Base-by-base conservation (phyloP, 1,140 invertebrate species). In the Sinella curviseta region DNA sequence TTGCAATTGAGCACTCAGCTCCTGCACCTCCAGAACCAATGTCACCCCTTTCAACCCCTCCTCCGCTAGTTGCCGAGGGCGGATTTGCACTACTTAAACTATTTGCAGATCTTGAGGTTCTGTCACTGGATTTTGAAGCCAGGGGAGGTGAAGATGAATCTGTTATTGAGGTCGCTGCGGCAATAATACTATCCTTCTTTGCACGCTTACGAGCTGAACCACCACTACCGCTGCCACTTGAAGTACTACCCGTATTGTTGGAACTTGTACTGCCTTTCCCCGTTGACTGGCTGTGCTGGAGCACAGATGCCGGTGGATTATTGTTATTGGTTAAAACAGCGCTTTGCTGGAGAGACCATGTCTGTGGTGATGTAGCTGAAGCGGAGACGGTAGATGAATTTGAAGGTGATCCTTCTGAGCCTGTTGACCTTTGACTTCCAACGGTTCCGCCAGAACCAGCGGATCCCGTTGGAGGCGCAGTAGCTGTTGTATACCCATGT, bases 271-370 rank as follows among this genome's bases (percentile, higher is more conserved):
- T 26, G 8, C 55, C 24, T 60, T 12, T 4, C 24, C 14, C 24
- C 24, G 3, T 24, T 31, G 65, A 24, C 12, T 8, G 65, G 31
- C 26, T 31, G 24, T 76, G 28, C 73, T 74, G 54, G 28, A 67
- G 48, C 1, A 3, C 26, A 2, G 74, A 65, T 1, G 74, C 34
- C 30, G 31, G 20, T 17, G 77, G 24, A 36, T 65, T 33, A 24
- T 67, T 31, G 34, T 33, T 60, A 24, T 60, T 36, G 28, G 30
- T 26, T 31, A 36, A 26, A 31, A 57, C 14, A 20, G 20, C 1
- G 31, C 54, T 28, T 80, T 80, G 60, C 20, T 76, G 67, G 4
- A 70, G 74, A 20, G 81, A 77, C 80, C 77, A 81, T 24, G n/a
- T 77, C 26, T 79, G 73, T 31, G 80, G 77, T 4, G 77, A 77